Evolutionary conservation across 2,797 vertebrate genomes (phyloP), one percentile per base, ranked within the genome.

Genomic region (Mergus octosetaceus): DNA sequence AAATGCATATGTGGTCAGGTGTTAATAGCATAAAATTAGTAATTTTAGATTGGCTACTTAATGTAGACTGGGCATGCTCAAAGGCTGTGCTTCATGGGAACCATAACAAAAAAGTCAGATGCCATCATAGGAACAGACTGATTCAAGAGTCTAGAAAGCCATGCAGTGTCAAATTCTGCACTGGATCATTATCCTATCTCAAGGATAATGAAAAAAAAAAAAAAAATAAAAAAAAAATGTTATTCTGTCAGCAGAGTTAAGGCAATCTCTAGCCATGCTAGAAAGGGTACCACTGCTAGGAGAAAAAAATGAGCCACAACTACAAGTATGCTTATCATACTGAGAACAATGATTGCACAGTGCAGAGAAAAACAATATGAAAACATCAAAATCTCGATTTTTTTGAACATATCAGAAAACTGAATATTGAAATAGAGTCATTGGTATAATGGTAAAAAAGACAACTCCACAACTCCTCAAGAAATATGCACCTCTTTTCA

Each of bases 31-130:
- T 17, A 56, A 82, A 89, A 82, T 78, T 62, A 57, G 72, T 36
- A 38, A 13, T 6, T 54, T 30, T 27, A 38, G 15, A 10, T 9
- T 28, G 3, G 20, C 5, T 60, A 41, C 15, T 21, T 36, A 45
- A 4, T 10, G 36, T 25, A 54, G 17, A 34, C 16, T 32, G 76
- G 70, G 17, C 13, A 58, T 0, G 0, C 28, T 73, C n/a, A 61
- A 16, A 54, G 16, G 8, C 20, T 38, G 12, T 56, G 34, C 25
- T 30, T 16, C 14, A 12, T 28, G 28, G 39, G 49, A 82, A 47
- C 9, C 11, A 32, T 47, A 66, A 43, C 12, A 25, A 70, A 51
- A 24, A 62, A 38, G 13, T 27, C 60, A 47, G 19, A 30, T 22
- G 18, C 51, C 30, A 73, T 32, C 27, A 64, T 9, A 81, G 32